Evolutionary conservation across 92 coral and sea anemone species (phyloP), one percentile per base, ranked within the genome.

Genomic region (Zoanthus solanderi): DNA sequence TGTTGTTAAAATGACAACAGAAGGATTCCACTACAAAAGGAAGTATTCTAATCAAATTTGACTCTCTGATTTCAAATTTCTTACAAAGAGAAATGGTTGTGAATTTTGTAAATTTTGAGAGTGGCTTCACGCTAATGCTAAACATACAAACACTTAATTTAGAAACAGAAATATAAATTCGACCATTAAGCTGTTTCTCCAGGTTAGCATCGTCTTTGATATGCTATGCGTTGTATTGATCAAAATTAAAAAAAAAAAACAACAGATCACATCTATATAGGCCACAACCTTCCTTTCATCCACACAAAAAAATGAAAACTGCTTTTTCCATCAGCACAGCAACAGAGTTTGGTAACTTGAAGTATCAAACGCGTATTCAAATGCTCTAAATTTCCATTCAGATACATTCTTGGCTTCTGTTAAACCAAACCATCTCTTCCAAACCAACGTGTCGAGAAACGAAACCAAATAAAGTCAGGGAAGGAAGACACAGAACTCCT

Each of bases 1-100:
- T 15, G 28, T 17, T 60, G 71, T 10, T 13, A 42, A 79, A 60
- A n/a, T 16, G 10, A 7, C 84, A 79, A 52, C 53, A 58, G 73
- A 79, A 60, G 84, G 71, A 60, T 79, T 79, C 84, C 72, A 79
- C 17, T 69, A 32, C 17, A 2, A 4, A 30, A 15, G 5, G 32
- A 58, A 28, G 15, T 6, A 5, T 1, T 17, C 58, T 18, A 37
- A 7, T 1, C 10, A 32, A 8, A 47, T 37, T 52, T 77, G 28
- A 18, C 16, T 54, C 57, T 54, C 9, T 50, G 42, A 57, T 45
- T 30, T 29, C 45, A 56, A 3, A 6, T 34, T 37, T 58, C 15
- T 57, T 45, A 3, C 44, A 37, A 7, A 10, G 5, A 7, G 6
- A 9, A 58, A 37, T 37, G 15, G 60, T 17, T 44, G 72, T 17